Base-by-base conservation (phyloP, 2,888 invertebrate species). In the Clanis bilineata region DNA sequence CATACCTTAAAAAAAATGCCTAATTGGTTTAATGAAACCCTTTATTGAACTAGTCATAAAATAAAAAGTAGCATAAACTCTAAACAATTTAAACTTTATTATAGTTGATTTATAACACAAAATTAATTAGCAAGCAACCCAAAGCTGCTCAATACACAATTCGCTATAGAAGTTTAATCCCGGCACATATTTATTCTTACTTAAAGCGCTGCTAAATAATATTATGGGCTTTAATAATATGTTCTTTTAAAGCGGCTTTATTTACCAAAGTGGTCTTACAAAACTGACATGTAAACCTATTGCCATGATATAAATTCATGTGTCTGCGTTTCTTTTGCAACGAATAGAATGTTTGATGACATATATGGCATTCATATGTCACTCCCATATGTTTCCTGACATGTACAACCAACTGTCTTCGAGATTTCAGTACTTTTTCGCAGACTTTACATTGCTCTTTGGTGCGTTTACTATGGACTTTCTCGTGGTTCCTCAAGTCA, bases 301-400 rank as follows among this genome's bases (percentile, higher is more conserved):
- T 90, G 0, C 90, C 90, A n/a, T 91, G 91, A 7, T 63, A 68
- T 0, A 71, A 60, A 57, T 66, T 80, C 86, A 90, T 83, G 61
- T 92, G 91, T 1, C 67, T 66, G 60, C 71, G 79, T n/a, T 77
- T 72, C 62, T 79, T 77, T 0, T 39, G 63, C 23, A 80, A 80
- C 0, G 88, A 86, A 64, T 86, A 85, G 59, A 89, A 92, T 0
- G 78, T 60, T 63, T 83, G 73, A 0, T 70, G 70, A 41, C 91
- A 92, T 1, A 91, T 64, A 1, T 79, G 80, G 64, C 92, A 93
- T 0, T 66, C 63, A 62, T 82, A 82, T 0, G 92, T 88, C 0
- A 74, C 79, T 0, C 88, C 87, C 1, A 90, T 86, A 69, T 93
- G 92, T 47, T 83, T 88, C 10, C 90, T 72, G 0, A 92, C 75